Evolutionary conservation across 1,140 invertebrate species (phyloP).

Genomic region (Pogonognathellus flavescens): DNA sequence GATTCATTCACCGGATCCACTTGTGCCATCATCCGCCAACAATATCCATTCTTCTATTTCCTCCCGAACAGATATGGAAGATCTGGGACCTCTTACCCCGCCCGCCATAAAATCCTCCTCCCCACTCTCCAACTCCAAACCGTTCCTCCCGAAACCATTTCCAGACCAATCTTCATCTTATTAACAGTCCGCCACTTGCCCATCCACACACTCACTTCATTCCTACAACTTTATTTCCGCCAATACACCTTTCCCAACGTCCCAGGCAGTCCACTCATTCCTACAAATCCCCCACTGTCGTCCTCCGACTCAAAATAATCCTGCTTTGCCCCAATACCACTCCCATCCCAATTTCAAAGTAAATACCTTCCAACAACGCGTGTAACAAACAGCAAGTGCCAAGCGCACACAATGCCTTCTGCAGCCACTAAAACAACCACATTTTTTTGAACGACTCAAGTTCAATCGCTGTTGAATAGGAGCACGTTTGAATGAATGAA

Average conservation of each 20-base stretch:
- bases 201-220: neutral
- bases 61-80: slow-evolving; percentile 60
- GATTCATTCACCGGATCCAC: slow-evolving; percentile 55
- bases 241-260: neutral
- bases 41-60: slow-evolving; percentile 60
- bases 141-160: slow-evolving; percentile 17
- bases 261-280: neutral
- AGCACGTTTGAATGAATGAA: too few species aligned
- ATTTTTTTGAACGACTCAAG: too few species aligned
- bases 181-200: slow-evolving; percentile 20
- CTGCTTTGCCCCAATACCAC: too few species aligned
- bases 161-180: slow-evolving; percentile 25
- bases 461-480: too few species aligned
- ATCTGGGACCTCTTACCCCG: slow-evolving; percentile 61
- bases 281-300: neutral
- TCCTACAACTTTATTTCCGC: neutral
- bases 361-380: too few species aligned
- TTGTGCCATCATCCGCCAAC: slow-evolving; percentile 52
- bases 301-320: neutral
- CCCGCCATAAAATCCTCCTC: neutral
- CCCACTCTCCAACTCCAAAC: neutral
- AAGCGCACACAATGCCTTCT: too few species aligned
- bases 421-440: too few species aligned
- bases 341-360: too few species aligned
- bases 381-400: too few species aligned